Base-by-base conservation (phyloP, 2,113 vertebrate species). In the Eptesicus fuscus region DNA sequence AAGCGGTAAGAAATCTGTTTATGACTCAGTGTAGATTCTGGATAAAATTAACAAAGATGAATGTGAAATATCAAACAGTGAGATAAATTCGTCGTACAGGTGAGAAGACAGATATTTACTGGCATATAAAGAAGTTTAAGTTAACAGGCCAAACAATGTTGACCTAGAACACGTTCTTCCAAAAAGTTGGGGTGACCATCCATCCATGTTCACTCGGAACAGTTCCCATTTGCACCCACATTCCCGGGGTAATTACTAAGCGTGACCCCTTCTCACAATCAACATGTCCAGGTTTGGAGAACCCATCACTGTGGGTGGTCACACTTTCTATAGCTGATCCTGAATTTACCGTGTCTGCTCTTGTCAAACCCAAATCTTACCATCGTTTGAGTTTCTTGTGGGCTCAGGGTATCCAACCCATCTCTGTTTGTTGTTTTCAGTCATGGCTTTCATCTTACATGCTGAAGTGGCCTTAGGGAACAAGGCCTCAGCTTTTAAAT, bases 371-470 rank as follows among this genome's bases (percentile, higher is more conserved):
- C 71, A 88, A 88, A 23, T 85, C 40, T 77, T 80, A 40, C 61
- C 40, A 63, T 63, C 16, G 84, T 92, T 91, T 13, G 18, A 84
- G 32, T 82, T 83, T 71, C 42, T 93, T 69, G 1, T 51, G 37
- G 35, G 8, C 28, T 87, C 30, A 25, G 32, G 11, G 83, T 88
- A 91, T 65, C 86, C 74, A 16, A 40, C 44, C 63, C 37, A 51
- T 47, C 20, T 94, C 73, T 90, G 23, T 70, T 92, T 53, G 14
- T 40, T 93, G 22, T 78, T 96, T 79, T 87, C 70, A 86, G 83
- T 65, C 22, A 67, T n/a, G 28, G 25, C n/a, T 91, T 86, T 49
- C 37, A 3, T 51, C 82, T 85, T 56, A 61, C 77, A 83, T 65
- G 93, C 51, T 30, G 32, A 96, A 84, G 49, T 1, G 56, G 35